phyloP scores from a whole-genome alignment of 2,113 vertebrate genomes.

The Okapia johnstoni region DNA sequence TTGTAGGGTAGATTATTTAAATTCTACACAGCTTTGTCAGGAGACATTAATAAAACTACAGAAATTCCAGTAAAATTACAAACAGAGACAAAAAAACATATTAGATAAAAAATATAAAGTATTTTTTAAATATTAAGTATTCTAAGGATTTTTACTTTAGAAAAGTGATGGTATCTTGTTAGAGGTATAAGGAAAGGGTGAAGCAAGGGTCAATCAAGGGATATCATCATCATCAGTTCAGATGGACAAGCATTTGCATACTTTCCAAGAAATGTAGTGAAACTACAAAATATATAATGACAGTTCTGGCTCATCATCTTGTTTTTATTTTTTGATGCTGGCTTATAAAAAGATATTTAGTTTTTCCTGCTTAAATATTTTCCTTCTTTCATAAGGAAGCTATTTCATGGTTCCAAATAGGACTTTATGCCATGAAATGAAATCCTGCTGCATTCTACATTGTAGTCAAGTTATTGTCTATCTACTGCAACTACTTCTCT shows the following conservation, averaged over 20 bases:
- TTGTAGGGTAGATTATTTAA: neutral
- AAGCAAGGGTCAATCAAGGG: neutral
- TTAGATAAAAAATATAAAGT: neutral
- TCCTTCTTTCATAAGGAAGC: neutral
- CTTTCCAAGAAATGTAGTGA: neutral
- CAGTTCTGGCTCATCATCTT: neutral
- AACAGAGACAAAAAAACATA: neutral
- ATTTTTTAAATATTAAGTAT: neutral
- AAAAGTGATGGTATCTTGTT: neutral
- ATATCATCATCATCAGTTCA: neutral
- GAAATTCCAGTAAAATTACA: neutral
- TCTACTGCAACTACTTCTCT: neutral
- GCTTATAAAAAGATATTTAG: neutral
- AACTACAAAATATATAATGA: neutral
- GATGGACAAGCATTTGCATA: neutral
- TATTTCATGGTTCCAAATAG: neutral
- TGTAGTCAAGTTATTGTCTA: neutral
- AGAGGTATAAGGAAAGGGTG: neutral
- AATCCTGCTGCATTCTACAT: neutral
- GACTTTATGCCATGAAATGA: neutral
- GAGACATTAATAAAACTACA: neutral
- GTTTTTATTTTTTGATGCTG: neutral
- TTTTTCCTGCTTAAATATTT: neutral
- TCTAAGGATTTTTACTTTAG: neutral
- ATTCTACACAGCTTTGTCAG: neutral